phyloP scores from a whole-genome alignment of 2,888 invertebrate species.

The Cinara cedri region DNA sequence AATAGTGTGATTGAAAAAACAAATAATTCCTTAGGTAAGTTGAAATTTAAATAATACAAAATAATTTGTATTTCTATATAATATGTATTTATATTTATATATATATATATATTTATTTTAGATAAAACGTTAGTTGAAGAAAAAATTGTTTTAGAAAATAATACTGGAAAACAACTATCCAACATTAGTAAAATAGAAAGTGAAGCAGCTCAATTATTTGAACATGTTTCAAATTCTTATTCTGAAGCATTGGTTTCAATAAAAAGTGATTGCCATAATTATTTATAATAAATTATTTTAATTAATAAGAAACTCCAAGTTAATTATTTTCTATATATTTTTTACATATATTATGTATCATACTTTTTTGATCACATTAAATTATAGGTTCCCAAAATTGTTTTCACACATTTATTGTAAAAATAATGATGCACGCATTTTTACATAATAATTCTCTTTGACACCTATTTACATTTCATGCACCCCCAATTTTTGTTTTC shows the following conservation, averaged over 20 bases:
- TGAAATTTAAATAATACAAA: background rate
- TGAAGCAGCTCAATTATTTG: conserved; percentile 27
- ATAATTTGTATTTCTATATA: no score
- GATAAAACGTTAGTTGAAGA: background rate
- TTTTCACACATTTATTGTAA: no score
- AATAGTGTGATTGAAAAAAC: background rate
- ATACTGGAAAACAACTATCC: background rate
- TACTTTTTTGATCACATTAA: no score
- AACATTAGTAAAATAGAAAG: background rate
- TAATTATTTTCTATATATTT: background rate
- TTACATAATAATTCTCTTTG: no score
- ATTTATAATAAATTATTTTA: background rate
- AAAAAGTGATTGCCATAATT: conserved; percentile 22
- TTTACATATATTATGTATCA: no score
- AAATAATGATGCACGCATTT: no score
- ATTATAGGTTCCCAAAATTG: no score
- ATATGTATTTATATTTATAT: no score
- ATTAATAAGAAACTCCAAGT: background rate
- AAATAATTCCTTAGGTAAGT: conserved; percentile 4
- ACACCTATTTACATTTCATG: no score
- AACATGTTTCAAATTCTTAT: conserved; percentile 42
- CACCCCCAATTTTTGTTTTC: no score
- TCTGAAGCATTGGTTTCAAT: conserved; percentile 38
- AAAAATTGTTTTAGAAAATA: background rate
- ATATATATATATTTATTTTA: background rate